Evolutionary conservation across 1,140 invertebrate species (phyloP).

Genomic region (Mycetomoellerius zeteki): DNA sequence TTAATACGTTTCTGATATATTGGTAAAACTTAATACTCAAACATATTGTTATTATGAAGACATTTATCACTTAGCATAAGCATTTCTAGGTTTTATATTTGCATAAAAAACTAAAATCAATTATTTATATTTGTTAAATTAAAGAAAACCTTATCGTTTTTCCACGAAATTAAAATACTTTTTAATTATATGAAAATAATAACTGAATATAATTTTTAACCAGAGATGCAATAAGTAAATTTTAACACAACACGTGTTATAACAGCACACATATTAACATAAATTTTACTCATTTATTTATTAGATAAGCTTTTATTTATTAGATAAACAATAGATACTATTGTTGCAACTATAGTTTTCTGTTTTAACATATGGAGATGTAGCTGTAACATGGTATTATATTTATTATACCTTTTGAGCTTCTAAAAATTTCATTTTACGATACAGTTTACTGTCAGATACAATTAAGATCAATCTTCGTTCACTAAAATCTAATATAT

Average conservation of each 20-base stretch:
- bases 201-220: conserved; percentile 9
- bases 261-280: neutral
- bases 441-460: conserved; percentile 14
- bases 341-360: neutral
- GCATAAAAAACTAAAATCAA: conserved; percentile 29
- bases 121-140: neutral
- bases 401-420: conserved; percentile 28
- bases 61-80: conserved; percentile 1
- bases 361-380: neutral
- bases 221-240: conserved; percentile 4
- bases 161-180: neutral
- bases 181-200: conserved; percentile 46
- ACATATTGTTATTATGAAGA: conserved; percentile 33
- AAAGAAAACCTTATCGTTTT: conserved; percentile 24
- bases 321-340: neutral
- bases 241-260: neutral
- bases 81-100: conserved; percentile 40
- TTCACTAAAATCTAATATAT: conserved; percentile 25
- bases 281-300: conserved; percentile 39
- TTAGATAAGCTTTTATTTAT: too few relatives aligned
- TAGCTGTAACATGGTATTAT: conserved; percentile 29
- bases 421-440: conserved; percentile 26
- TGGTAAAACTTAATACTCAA: conserved; percentile 32
- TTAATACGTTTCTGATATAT: conserved; percentile 56
- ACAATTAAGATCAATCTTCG: neutral